Evolutionary conservation across 2,888 invertebrate species (phyloP).

Genomic region (Napeogenes inachia): DNA sequence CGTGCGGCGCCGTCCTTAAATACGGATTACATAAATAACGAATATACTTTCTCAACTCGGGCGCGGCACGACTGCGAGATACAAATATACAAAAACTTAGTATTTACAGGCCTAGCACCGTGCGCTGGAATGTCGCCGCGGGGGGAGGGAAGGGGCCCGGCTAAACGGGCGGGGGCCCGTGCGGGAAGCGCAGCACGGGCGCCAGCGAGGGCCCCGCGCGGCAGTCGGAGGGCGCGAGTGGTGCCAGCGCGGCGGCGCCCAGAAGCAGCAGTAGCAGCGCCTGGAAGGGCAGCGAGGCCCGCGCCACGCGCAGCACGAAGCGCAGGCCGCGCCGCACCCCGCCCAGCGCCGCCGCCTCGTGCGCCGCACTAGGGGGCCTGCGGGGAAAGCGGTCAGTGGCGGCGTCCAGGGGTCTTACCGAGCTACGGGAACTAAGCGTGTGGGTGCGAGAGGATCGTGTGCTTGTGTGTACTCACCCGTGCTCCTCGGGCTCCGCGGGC

Average conservation of each 20-base stretch:
- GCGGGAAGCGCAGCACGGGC: slow-evolving; percentile 92
- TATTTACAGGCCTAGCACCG: slow-evolving; percentile 35
- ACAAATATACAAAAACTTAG: slow-evolving; percentile 65
- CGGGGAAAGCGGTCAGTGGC: neutral
- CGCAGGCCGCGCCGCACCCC: slow-evolving; percentile 84
- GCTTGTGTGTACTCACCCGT: neutral
- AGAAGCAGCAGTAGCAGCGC: slow-evolving; percentile 94
- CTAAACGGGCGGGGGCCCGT: slow-evolving; percentile 91
- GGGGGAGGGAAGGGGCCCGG: slow-evolving; percentile 5
- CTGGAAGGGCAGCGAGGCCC: slow-evolving; percentile 96
- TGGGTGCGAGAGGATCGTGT: neutral
- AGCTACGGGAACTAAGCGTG: slow-evolving; percentile 13
- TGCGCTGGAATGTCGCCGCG: slow-evolving; percentile 21
- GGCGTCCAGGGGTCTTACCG: neutral
- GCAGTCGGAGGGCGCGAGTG: slow-evolving; percentile 89
- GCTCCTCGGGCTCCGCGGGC: slow-evolving; percentile 18
- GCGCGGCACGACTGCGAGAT: slow-evolving; percentile 33
- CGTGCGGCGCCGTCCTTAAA: slow-evolving; percentile 47
- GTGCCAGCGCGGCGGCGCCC: slow-evolving; percentile 94
- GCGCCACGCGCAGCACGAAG: slow-evolving; percentile 92
- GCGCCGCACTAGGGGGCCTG: slow-evolving; percentile 44
- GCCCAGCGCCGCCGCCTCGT: slow-evolving; percentile 49
- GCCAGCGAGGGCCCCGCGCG: slow-evolving; percentile 89
- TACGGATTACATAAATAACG: slow-evolving; percentile 50
- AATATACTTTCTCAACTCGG: slow-evolving; percentile 38